Evolutionary conservation across 2,113 vertebrate genomes (phyloP).

Genomic region (Stercorarius parasiticus): DNA sequence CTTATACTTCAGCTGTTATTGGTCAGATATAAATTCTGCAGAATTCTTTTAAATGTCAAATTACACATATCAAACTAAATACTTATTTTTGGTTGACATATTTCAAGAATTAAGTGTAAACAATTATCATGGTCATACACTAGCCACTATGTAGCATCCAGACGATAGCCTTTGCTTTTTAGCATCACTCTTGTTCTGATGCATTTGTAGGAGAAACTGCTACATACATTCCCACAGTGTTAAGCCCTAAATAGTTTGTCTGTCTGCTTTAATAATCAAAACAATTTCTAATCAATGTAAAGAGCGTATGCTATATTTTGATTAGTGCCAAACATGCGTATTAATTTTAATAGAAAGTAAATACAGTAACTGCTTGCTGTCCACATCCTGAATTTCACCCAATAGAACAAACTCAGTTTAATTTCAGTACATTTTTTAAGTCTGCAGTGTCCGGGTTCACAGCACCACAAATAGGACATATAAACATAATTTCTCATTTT

Average conservation of each 20-base stretch:
- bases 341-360: not conserved
- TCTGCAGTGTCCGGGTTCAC: not conserved
- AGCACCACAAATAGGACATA: not conserved
- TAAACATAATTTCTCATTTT: not conserved
- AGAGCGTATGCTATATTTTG: not conserved
- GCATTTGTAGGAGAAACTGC: not conserved
- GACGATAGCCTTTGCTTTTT: not conserved
- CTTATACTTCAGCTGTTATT: not conserved
- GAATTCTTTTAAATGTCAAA: conserved; percentile 18
- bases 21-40: not conserved
- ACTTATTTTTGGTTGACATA: not conserved
- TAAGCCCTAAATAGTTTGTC: not conserved
- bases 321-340: not conserved
- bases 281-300: not conserved
- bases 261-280: not conserved
- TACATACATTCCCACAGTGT: not conserved
- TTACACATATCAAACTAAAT: not conserved
- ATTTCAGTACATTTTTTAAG: not conserved
- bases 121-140: not conserved
- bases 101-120: not conserved
- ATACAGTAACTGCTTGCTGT: not conserved
- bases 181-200: not conserved
- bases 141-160: not conserved
- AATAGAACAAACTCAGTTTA: not conserved
- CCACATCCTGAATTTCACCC: not conserved